Evolutionary conservation across 2,888 invertebrate genomes (phyloP).

Genomic region (Notodonta dromedarius): DNA sequence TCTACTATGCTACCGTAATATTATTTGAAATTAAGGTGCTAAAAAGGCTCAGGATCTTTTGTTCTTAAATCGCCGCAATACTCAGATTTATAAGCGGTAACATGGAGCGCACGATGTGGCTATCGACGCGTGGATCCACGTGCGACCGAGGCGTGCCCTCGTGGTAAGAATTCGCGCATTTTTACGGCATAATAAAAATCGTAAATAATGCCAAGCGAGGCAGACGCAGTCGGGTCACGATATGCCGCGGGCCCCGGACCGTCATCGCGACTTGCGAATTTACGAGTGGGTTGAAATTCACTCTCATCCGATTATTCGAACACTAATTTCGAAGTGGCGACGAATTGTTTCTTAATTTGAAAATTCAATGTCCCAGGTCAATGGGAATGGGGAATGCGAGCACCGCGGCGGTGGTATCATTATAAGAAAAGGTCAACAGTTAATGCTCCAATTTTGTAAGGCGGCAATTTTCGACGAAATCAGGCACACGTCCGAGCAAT

Average conservation of each 20-base stretch:
- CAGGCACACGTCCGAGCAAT: constrained; percentile 66
- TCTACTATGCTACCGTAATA: constrained; percentile 18
- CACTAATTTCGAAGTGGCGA: constrained; percentile 53
- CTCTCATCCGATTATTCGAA: constrained; percentile 54
- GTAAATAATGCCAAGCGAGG: constrained; percentile 75
- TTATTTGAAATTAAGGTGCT: constrained; percentile 41
- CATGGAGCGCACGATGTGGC: constrained; percentile 65
- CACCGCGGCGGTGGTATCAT: constrained; percentile 43
- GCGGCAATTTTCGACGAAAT: constrained; percentile 57
- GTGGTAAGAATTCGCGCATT: constrained; percentile 75
- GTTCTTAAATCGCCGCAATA: constrained; percentile 33
- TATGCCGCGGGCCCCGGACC: constrained; percentile 67
- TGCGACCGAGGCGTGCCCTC: constrained; percentile 69
- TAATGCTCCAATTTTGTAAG: constrained; percentile 57
- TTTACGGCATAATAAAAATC: constrained; percentile 80
- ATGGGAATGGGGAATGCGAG: constrained; percentile 29
- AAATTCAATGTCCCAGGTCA: constrained; percentile 6
- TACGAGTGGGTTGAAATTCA: constrained; percentile 67
- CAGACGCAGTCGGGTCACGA: constrained; percentile 77
- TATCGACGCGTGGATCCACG: constrained; percentile 80
- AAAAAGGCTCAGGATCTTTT: constrained; percentile 32
- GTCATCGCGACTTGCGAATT: constrained; percentile 76
- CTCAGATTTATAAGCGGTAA: constrained; percentile 47
- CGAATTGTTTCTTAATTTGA: constrained; percentile 13
- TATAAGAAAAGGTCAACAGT: constrained; percentile 61